Evolutionary conservation across 92 coral and sea anemone genomes (phyloP).

Genomic region (Porites divaricata): DNA sequence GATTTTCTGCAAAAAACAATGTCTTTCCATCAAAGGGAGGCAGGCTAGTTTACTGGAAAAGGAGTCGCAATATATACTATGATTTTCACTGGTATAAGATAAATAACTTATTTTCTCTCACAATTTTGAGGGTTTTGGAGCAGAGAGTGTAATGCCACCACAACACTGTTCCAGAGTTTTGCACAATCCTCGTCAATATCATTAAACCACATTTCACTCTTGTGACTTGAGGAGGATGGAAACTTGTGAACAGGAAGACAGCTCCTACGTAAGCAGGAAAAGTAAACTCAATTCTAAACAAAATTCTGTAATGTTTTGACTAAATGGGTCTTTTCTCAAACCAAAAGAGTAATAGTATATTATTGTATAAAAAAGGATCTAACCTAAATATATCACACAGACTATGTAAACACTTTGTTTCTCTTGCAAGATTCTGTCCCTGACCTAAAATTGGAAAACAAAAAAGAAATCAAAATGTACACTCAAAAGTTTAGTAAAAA

Average conservation of each 20-base stretch:
- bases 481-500: neutral
- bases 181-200: constrained; percentile 12
- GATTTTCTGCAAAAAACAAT: too few relatives aligned
- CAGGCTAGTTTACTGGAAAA: neutral
- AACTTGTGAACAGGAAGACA: constrained; percentile 18
- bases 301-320: too few relatives aligned
- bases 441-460: constrained; percentile 9
- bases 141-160: constrained; percentile 24
- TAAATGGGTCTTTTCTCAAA: too few relatives aligned
- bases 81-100: neutral
- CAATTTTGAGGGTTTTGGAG: constrained; percentile 44
- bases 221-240: constrained; percentile 1
- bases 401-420: constrained; percentile 48
- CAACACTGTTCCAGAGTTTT: constrained; percentile 33
- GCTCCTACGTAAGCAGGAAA: constrained; percentile 3
- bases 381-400: constrained; percentile 43
- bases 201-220: constrained; percentile 17
- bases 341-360: neutral
- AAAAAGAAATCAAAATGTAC: neutral
- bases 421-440: constrained; percentile 50
- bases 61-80: neutral
- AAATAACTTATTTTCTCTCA: neutral
- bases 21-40: too few relatives aligned
- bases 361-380: neutral
- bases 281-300: too few relatives aligned